Base-by-base conservation (phyloP, 2,888 invertebrate species). In the Odontocerum albicorne region DNA sequence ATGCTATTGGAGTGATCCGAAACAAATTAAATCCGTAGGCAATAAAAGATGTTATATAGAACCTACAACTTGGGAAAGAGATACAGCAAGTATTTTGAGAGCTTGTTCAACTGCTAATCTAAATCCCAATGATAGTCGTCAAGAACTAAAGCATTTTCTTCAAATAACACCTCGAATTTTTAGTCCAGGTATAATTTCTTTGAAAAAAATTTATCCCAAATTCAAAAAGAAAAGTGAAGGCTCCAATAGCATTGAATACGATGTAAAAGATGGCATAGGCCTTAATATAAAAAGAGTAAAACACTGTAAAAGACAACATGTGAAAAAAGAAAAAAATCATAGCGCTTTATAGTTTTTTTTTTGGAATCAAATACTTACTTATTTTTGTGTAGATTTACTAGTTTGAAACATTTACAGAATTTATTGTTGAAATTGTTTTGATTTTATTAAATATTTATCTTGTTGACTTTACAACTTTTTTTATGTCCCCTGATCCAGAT, bases 1-100 rank as follows among this genome's bases (percentile, higher is more conserved):
- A 43, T 27, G 45, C 12, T 58, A 58, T 39, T 61, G 61, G 61
- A 53, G 53, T 13, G 61, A 61, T 46, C 61, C 59, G 19, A 57
- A 56, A 36, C 47, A 33, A 35, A 38, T 53, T 6, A 60, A 60
- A 66, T 77, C 77, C 59, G 78, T 77, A 60, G 78, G 78, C 63
- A 79, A 79, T 65, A 79, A 79, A 65, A 71, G 78, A 60, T 79
- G 78, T 66, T 79, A 77, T 63, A 79, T 79, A 61, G 78, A 79
- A 63, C 78, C 78, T 16, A 63, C 68, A 33, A 72, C 73, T 58
- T 82, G 81, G 80, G 80, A 81, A 67, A 73, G 75, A 47, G 78
- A 80, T 64, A 81, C 80, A 32, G 77, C 78, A 62, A 81, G 80
- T 68, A 80, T 82, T 49, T 62, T 72, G 16, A 27, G 58, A 16